Percentiles rank a stretch among this genome's conserved stretches.
phyloP scores from a whole-genome alignment of 2,888 invertebrate species.

The Ptychoptera albimana region DNA sequence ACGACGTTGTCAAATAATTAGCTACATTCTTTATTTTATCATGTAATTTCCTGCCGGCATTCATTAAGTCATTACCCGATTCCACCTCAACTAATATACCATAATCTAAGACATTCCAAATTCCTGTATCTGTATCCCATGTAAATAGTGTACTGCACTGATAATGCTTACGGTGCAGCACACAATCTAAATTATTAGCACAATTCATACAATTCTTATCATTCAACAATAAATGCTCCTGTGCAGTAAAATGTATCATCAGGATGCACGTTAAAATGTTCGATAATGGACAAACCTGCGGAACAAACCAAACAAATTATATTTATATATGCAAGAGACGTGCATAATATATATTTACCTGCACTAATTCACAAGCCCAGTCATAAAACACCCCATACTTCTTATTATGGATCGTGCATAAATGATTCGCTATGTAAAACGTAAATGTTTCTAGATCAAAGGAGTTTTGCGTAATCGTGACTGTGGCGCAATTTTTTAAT shows the following conservation, averaged over 20 bases:
- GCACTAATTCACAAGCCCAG: constrained; percentile 29
- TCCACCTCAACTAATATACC: constrained; percentile 24
- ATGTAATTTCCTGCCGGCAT: constrained; percentile 16
- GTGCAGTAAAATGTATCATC: constrained; percentile 29
- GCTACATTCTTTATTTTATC: constrained; percentile 23
- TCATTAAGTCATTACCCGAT: constrained; percentile 8
- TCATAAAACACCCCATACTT: constrained; percentile 30
- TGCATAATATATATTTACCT: constrained; percentile 13
- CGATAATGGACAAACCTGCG: constrained; percentile 25
- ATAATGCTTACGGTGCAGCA: constrained; percentile 25
- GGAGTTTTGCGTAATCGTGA: constrained; percentile 28
- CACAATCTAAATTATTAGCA: constrained; percentile 22
- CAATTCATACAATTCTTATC: constrained; percentile 24
- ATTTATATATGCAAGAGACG: background rate
- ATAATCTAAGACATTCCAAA: constrained; percentile 29
- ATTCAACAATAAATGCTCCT: constrained; percentile 18
- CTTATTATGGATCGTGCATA: constrained; percentile 30
- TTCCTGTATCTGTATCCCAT: constrained; percentile 29
- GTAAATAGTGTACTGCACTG: constrained; percentile 29
- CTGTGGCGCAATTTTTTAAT: constrained; percentile 22
- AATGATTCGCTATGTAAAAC: constrained; percentile 27
- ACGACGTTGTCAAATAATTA: constrained; percentile 19
- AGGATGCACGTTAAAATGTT: constrained; percentile 24
- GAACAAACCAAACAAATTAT: background rate
- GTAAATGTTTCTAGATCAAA: constrained; percentile 31